Conservation (phyloP, 64 coral and sea anemone species). For the Astreopora myriophthalma region DNA sequence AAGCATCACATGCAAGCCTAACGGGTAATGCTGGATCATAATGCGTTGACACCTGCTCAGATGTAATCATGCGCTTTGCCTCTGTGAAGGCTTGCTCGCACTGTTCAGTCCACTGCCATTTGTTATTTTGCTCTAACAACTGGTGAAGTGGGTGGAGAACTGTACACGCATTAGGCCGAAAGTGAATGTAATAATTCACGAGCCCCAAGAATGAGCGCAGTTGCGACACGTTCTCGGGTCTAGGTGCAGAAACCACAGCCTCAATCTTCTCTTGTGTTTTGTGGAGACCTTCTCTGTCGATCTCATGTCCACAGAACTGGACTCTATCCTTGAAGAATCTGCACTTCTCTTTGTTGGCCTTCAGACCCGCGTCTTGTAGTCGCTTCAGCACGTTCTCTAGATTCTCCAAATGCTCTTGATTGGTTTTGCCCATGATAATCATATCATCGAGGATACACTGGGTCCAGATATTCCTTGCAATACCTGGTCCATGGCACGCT, state of each 20-base stretch:
- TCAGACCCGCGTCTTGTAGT: conserved; percentile 56
- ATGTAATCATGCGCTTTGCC: conserved; percentile 62
- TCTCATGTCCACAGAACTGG: conserved; percentile 64
- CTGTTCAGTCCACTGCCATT: conserved; percentile 40
- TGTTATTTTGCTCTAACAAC: conserved; percentile 22
- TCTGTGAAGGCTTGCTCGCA: conserved; percentile 58
- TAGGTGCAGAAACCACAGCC: background rate
- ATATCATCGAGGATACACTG: conserved; percentile 53
- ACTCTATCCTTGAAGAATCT: conserved; percentile 52
- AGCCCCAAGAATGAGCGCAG: conserved; percentile 9
- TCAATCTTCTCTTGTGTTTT: conserved; percentile 10
- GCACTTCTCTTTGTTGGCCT: conserved; percentile 45
- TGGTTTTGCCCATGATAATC: conserved; percentile 14
- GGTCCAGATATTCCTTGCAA: conserved; percentile 33
- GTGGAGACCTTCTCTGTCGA: conserved; percentile 3
- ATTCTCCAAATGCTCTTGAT: conserved; percentile 29
- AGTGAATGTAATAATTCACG: background rate
- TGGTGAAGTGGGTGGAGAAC: conserved; percentile 21
- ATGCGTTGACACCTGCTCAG: conserved; percentile 45
- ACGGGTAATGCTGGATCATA: conserved; percentile 52
- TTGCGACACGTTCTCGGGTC: background rate
- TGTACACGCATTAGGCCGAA: background rate
- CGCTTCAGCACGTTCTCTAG: conserved; percentile 33
- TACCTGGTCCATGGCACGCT: no score
- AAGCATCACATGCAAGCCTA: conserved; percentile 60